phyloP scores from a whole-genome alignment of 1,140 invertebrate genomes.

The Drosophila athabasca region DNA sequence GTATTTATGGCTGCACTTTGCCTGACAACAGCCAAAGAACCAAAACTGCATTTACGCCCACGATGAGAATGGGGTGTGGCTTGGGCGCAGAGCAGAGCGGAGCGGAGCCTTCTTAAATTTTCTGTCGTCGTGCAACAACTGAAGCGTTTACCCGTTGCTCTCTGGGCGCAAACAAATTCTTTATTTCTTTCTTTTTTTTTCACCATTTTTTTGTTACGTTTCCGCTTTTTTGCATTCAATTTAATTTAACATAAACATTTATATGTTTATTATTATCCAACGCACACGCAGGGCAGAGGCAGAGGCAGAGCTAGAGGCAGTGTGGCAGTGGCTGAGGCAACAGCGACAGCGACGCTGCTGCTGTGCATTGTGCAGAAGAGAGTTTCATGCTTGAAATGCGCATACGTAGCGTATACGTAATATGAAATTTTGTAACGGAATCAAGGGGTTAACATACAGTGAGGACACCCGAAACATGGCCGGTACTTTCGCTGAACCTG shows the following conservation, averaged over 20 bases:
- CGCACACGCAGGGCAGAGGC: constrained; percentile 38
- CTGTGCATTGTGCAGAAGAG: constrained; percentile 68
- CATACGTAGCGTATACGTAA: constrained; percentile 78
- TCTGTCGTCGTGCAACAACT: constrained; percentile 29
- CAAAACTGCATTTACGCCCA: constrained; percentile 43
- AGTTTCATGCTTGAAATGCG: constrained; percentile 76
- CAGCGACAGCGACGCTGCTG: constrained; percentile 34
- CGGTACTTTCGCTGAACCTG: no score
- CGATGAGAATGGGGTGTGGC: background rate
- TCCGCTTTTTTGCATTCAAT: constrained; percentile 79
- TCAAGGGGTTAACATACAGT: constrained; percentile 43
- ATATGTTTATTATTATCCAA: constrained; percentile 76
- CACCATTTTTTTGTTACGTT: constrained; percentile 72
- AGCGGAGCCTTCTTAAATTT: constrained; percentile 59
- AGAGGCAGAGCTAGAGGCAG: constrained; percentile 8
- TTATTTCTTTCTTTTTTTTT: constrained; percentile 16
- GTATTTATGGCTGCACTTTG: constrained; percentile 79
- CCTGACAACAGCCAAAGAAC: constrained; percentile 42
- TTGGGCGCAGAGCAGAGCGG: background rate
- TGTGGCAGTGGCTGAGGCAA: background rate
- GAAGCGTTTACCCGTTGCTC: constrained; percentile 33
- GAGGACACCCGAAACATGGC: background rate
- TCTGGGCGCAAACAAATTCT: constrained; percentile 60
- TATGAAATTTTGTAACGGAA: constrained; percentile 66
- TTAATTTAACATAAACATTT: constrained; percentile 82